phyloP scores from a whole-genome alignment of 2,888 invertebrate genomes.

The Mythimna pallens region DNA sequence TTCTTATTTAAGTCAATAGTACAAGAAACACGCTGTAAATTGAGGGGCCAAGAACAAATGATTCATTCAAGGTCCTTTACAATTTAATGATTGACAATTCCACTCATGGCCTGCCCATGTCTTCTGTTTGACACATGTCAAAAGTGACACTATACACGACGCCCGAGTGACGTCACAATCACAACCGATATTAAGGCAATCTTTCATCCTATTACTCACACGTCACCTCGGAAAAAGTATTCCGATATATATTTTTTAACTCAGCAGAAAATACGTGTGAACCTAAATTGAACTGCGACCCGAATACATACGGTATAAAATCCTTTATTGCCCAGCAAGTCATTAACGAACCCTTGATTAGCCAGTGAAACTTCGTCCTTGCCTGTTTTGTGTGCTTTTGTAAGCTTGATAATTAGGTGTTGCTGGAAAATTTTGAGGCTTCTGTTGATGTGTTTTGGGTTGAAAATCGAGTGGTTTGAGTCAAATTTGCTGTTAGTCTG shows the following conservation, averaged over 20 bases:
- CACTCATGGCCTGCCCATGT: slow-evolving; percentile 31
- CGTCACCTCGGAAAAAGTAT: slow-evolving; percentile 41
- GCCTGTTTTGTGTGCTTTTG: slow-evolving; percentile 75
- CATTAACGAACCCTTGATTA: slow-evolving; percentile 78
- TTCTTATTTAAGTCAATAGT: slow-evolving; percentile 29
- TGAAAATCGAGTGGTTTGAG: slow-evolving; percentile 34
- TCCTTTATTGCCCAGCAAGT: slow-evolving; percentile 53
- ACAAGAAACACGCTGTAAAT: slow-evolving; percentile 38
- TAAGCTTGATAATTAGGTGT: slow-evolving; percentile 67
- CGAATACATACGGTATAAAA: slow-evolving; percentile 39
- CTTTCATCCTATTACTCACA: slow-evolving; percentile 52
- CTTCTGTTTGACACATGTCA: slow-evolving; percentile 61
- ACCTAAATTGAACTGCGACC: slow-evolving; percentile 39
- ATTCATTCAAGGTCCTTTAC: slow-evolving; percentile 37
- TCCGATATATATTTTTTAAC: slow-evolving; percentile 28
- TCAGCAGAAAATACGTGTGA: slow-evolving; percentile 11
- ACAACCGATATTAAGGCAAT: slow-evolving; percentile 53
- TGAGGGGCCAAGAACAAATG: slow-evolving; percentile 19
- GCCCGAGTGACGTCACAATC: slow-evolving; percentile 55
- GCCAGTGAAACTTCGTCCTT: slow-evolving; percentile 74
- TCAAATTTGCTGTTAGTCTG: slow-evolving; percentile 37
- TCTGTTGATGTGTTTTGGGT: slow-evolving; percentile 30
- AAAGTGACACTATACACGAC: slow-evolving; percentile 42
- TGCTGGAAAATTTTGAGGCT: slow-evolving; percentile 36
- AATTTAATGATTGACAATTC: slow-evolving; percentile 49